These are phyloP conservation scores for Antitype chi DNA, from an alignment of 2,888 invertebrate species.

Conservation along the genomic window DNA sequence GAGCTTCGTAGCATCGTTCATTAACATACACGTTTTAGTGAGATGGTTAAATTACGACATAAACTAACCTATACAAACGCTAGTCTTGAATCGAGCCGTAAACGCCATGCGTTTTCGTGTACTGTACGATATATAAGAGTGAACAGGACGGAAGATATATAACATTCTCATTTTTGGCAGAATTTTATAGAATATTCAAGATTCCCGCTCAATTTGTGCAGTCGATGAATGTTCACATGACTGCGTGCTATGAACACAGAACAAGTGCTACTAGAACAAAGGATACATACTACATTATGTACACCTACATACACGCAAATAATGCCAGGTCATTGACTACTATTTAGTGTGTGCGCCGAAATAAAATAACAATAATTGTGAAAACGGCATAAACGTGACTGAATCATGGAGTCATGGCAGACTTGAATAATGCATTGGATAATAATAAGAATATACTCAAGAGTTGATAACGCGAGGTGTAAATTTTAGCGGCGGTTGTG, in stretches of 20 bases:
- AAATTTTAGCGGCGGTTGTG: slow-evolving; percentile 78
- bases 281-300: slow-evolving; percentile 74
- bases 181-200: slow-evolving; percentile 44
- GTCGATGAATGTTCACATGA: slow-evolving; percentile 39
- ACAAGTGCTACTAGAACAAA: slow-evolving; percentile 78
- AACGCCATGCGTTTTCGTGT: slow-evolving; percentile 69
- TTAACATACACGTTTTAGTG: slow-evolving; percentile 57
- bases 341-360: slow-evolving; percentile 74
- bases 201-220: slow-evolving; percentile 70
- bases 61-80: slow-evolving; percentile 60
- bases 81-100: slow-evolving; percentile 44
- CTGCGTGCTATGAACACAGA: slow-evolving; percentile 52
- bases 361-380: slow-evolving; percentile 74
- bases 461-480: slow-evolving; percentile 67
- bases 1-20: slow-evolving; percentile 55
- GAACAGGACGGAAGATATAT: slow-evolving; percentile 74
- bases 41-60: slow-evolving; percentile 40
- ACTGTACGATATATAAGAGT: slow-evolving; percentile 72
- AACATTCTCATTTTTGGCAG: slow-evolving; percentile 63
- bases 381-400: slow-evolving; percentile 61
- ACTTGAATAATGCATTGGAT: slow-evolving; percentile 65
- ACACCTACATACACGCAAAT: slow-evolving; percentile 87
- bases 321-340: slow-evolving; percentile 89
- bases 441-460: slow-evolving; percentile 57
- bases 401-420: slow-evolving; percentile 66